Conservation (phyloP, 1,140 invertebrate genomes). For the Bicyclus anynana region DNA sequence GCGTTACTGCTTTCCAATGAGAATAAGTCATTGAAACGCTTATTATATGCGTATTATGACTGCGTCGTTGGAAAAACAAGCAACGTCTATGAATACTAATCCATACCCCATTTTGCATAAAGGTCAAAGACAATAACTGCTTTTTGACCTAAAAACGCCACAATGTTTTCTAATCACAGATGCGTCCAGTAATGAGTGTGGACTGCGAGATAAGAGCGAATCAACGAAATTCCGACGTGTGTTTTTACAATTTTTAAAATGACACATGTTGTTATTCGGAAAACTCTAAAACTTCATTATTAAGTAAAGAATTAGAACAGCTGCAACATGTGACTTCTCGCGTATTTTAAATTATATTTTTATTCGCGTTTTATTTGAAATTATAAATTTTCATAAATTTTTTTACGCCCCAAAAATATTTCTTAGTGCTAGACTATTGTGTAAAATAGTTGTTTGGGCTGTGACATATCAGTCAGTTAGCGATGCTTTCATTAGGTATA, state of each 20-base stretch:
- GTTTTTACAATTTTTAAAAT: not conserved
- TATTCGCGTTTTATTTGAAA: too few relatives aligned
- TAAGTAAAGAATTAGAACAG: too few relatives aligned
- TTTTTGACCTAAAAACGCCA: conserved; percentile 13
- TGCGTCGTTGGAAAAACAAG: not conserved
- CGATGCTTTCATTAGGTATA: too few relatives aligned
- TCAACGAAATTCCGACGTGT: not conserved
- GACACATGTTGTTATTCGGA: too few relatives aligned
- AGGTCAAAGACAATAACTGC: conserved; percentile 13
- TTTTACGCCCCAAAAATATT: too few relatives aligned
- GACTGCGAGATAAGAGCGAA: not conserved
- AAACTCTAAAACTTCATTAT: too few relatives aligned
- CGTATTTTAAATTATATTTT: too few relatives aligned
- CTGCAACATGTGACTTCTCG: too few relatives aligned
- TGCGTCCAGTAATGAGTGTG: not conserved
- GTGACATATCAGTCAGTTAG: too few relatives aligned
- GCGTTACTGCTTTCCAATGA: not conserved
- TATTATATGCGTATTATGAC: conserved; percentile 3
- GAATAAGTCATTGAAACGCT: not conserved
- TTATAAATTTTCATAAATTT: too few relatives aligned
- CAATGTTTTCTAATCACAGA: conserved; percentile 9
- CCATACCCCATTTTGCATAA: conserved; percentile 13
- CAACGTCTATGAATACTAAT: conserved; percentile 5
- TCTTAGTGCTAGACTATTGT: too few relatives aligned
- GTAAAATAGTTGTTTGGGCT: too few relatives aligned